Base-by-base conservation (phyloP, 1,140 invertebrate species). In the Pseudomyrmex concolor region DNA sequence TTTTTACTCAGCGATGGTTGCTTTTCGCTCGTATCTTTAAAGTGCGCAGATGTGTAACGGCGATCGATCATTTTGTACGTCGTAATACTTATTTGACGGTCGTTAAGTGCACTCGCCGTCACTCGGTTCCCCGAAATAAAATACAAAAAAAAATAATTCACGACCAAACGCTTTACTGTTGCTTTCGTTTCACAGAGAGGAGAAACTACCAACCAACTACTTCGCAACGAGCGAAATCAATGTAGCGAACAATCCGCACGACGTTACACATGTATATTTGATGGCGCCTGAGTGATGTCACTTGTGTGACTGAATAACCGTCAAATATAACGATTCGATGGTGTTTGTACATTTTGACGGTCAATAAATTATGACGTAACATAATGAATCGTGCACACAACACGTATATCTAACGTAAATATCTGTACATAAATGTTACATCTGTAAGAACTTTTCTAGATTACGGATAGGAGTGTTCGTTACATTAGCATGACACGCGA, bases 1-100 rank as follows among this genome's bases (percentile, higher is more conserved):
- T 92, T 93, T 93, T 93, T 93, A 92, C 90, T 92, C 91, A 89
- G 71, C 66, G 54, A 82, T 34, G 86, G 83, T 85, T 89, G 83
- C 84, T 86, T 85, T 86, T 74, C 83, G 84, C 76, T 71, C 67
- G 74, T 89, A 84, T 80, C 72, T 89, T 87, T 85, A 89, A 89
- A 89, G 68, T 64, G 77, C 76, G 87, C 87, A 89, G 87, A 86
- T 87, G 88, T 87, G 74, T 86, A 89, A 86, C 48, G 67, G 71
- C 80, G 87, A 89, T 89, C 87, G 84, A 89, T 89, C 87, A 89
- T 89, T 89, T 89, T 78, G 51, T 83, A 89, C 84, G 43, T 55
- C 34, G 83, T 87, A 87, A 88, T 78, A 82, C 55, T 68, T 85
- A 87, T 87, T 77, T 82, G 83, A 85, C 63, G 60, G 76, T 72